Conservation (phyloP, 1,140 invertebrate species). For the Riptortus pedestris region DNA sequence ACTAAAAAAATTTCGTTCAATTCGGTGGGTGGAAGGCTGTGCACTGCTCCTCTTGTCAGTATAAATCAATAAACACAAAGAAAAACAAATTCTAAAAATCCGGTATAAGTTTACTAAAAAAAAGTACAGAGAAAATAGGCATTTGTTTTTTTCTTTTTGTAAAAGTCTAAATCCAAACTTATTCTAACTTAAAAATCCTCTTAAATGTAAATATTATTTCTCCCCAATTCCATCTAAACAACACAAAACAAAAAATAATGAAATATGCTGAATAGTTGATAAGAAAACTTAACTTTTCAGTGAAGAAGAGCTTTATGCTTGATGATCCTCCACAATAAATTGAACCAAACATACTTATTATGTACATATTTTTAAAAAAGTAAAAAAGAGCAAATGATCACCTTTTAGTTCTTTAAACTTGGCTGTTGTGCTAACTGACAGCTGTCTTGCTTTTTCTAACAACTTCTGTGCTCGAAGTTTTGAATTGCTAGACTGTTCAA, state of each 20-base stretch:
- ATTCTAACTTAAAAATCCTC: too few relatives aligned
- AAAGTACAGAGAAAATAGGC: too few relatives aligned
- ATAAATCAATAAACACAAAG: too few relatives aligned
- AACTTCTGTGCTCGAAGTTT: constrained; percentile 61
- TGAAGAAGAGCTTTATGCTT: background rate
- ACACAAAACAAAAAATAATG: background rate
- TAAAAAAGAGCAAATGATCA: background rate
- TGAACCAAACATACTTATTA: background rate
- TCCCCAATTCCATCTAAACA: background rate
- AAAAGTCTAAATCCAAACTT: too few relatives aligned
- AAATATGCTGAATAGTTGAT: background rate
- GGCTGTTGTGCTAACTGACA: background rate
- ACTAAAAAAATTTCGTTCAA: too few relatives aligned
- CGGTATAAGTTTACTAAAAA: too few relatives aligned
- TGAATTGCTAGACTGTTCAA: constrained; percentile 50
- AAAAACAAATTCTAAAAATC: too few relatives aligned
- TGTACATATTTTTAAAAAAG: background rate
- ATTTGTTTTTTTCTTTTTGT: too few relatives aligned
- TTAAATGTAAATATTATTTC: too few relatives aligned
- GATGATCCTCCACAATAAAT: background rate
- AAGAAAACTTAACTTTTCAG: background rate
- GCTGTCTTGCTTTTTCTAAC: constrained; percentile 49
- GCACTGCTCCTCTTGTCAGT: too few relatives aligned
- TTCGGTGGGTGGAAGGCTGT: too few relatives aligned
- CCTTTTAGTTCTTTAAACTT: constrained; percentile 20